A percentile compares a stretch with the other conserved stretches of the same genome.
phyloP scores from a whole-genome alignment of 2,797 vertebrate genomes.

The Danio albolineatus region DNA sequence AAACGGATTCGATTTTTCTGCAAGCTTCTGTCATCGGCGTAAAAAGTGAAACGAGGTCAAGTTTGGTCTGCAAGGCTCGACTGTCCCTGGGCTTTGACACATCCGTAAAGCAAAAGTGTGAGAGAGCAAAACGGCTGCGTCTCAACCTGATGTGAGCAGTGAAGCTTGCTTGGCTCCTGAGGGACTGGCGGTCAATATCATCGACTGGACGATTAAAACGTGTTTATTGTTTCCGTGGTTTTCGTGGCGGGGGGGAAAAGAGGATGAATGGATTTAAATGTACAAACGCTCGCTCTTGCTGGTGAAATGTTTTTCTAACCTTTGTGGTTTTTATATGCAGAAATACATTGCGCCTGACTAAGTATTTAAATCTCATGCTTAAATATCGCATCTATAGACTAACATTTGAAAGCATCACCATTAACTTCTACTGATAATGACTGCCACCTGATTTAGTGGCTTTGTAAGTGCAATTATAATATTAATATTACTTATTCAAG shows the following conservation, averaged over 20 bases:
- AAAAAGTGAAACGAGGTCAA: constrained; percentile 1
- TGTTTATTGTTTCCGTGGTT: constrained; percentile 53
- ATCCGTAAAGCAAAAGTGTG: constrained; percentile 30
- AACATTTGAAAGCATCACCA: too few relatives aligned
- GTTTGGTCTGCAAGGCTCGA: neutral
- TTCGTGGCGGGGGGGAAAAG: neutral
- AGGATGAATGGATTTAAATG: neutral
- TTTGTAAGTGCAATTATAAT: neutral
- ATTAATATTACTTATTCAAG: too few relatives aligned
- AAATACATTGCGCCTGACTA: neutral
- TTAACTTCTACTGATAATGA: too few relatives aligned
- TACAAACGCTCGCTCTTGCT: constrained; percentile 4
- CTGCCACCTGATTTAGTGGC: too few relatives aligned
- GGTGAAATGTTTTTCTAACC: neutral
- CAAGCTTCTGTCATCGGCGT: neutral
- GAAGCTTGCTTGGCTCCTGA: constrained; percentile 36
- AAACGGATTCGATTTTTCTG: neutral
- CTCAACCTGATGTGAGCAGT: constrained; percentile 38
- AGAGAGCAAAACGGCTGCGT: constrained; percentile 12
- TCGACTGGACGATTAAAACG: constrained; percentile 54
- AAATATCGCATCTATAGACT: neutral
- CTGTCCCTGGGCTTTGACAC: constrained; percentile 14
- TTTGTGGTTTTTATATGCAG: neutral
- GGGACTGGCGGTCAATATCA: constrained; percentile 45
- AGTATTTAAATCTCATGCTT: neutral